These are phyloP conservation scores for Panzeria rudis DNA, from an alignment of 2,888 invertebrate species.

Conservation along the genomic window DNA sequence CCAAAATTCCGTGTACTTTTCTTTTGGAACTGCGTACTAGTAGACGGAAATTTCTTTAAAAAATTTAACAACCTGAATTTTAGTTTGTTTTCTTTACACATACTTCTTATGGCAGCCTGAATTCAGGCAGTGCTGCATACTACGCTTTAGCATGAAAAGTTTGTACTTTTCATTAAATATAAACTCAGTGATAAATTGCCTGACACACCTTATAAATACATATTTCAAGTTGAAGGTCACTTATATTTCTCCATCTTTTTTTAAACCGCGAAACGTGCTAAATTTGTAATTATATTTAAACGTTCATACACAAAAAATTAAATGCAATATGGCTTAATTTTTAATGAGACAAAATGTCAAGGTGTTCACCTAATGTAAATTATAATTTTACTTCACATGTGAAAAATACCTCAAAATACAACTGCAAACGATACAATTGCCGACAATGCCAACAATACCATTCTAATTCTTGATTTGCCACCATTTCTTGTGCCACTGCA, in stretches of 20 bases:
- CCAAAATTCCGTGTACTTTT: too few species aligned
- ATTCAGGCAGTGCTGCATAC: too few species aligned
- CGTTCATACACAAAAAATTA: not conserved
- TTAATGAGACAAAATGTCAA: constrained; percentile 62
- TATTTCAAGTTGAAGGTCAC: constrained; percentile 64
- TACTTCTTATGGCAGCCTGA: too few species aligned
- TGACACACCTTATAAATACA: constrained; percentile 49
- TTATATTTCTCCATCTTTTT: not conserved
- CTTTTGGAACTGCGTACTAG: too few species aligned
- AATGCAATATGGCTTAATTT: constrained; percentile 4
- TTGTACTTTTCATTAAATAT: too few species aligned
- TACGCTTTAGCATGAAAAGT: too few species aligned
- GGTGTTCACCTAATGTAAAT: constrained; percentile 16
- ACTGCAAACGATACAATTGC: constrained; percentile 81
- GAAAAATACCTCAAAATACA: constrained; percentile 81
- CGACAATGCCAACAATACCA: constrained; percentile 82
- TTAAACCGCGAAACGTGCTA: constrained; percentile 12
- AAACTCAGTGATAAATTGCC: not conserved
- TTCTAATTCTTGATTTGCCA: constrained; percentile 76
- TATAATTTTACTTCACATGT: not conserved
- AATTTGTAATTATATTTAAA: not conserved
- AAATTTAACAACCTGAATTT: too few species aligned
- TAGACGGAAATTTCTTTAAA: too few species aligned
- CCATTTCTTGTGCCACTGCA: constrained; percentile 75
- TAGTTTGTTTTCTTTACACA: too few species aligned